Percentiles rank a stretch among this genome's conserved stretches.
phyloP scores from a whole-genome alignment of 2,888 invertebrate species.

The Tetanocera ferruginea region DNA sequence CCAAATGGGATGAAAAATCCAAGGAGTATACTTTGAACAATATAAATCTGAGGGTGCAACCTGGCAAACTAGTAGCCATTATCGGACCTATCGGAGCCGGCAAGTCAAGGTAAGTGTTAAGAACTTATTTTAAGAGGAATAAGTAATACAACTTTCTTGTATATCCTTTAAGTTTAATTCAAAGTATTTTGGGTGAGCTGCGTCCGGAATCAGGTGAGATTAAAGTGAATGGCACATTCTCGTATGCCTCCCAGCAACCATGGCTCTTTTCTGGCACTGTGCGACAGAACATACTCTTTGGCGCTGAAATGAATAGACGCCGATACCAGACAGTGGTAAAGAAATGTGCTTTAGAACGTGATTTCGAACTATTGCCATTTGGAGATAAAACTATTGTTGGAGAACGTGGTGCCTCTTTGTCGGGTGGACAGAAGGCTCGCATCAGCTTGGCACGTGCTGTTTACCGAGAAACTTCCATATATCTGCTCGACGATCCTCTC shows the following conservation, averaged over 20 bases:
- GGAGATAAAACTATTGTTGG: constrained; percentile 79
- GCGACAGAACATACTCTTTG: constrained; percentile 76
- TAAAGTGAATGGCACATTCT: constrained; percentile 74
- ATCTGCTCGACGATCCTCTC: constrained; percentile 90
- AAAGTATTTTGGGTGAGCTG: constrained; percentile 72
- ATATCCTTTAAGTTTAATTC: constrained; percentile 66
- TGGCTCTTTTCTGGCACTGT: constrained; percentile 84
- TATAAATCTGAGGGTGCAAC: constrained; percentile 76
- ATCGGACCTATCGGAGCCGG: constrained; percentile 82
- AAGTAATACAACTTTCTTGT: too few relatives aligned
- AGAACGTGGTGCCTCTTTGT: constrained; percentile 86
- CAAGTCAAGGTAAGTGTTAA: constrained; percentile 70
- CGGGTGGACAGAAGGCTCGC: constrained; percentile 90
- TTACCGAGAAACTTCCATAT: constrained; percentile 88
- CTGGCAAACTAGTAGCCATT: constrained; percentile 77
- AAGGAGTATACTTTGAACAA: constrained; percentile 78
- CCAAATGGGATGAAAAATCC: constrained; percentile 77
- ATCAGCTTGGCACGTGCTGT: constrained; percentile 90
- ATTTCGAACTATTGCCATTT: constrained; percentile 73
- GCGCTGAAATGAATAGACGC: constrained; percentile 73
- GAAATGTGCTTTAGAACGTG: constrained; percentile 71
- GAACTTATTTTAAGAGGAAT: background rate
- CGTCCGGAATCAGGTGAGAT: constrained; percentile 72
- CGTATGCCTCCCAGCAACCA: constrained; percentile 87
- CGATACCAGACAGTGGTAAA: constrained; percentile 73